These are phyloP conservation scores for Zapornia atra DNA, from an alignment of 2,113 vertebrate species.

Conservation along the genomic window DNA sequence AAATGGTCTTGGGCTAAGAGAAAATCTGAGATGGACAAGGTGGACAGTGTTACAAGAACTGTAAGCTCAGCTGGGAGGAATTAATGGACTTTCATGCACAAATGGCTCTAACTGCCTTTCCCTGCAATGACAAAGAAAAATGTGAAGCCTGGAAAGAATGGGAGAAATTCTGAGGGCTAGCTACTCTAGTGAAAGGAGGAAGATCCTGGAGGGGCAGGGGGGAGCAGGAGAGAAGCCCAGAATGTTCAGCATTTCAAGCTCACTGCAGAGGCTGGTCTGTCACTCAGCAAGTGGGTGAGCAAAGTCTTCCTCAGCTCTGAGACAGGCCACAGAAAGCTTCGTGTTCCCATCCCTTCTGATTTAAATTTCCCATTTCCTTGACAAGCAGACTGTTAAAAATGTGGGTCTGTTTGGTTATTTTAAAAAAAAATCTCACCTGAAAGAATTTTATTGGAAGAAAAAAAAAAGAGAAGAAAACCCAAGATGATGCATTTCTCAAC, in stretches of 20 bases:
- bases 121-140: background rate
- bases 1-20: background rate
- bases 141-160: background rate
- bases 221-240: background rate
- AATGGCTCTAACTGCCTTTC: background rate
- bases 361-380: background rate
- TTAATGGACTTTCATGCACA: background rate
- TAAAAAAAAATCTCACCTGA: background rate
- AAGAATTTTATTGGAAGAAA: background rate
- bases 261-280: background rate
- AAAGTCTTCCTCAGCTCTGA: background rate
- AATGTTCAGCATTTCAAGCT: background rate
- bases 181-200: background rate
- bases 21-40: background rate
- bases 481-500: background rate
- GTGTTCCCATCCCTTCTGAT: background rate
- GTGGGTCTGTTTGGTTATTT: background rate
- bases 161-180: background rate
- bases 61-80: background rate
- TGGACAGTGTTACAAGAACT: background rate
- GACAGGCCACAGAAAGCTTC: background rate
- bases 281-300: background rate
- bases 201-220: background rate
- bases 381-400: background rate
- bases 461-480: background rate